phyloP scores from a whole-genome alignment of 1,140 invertebrate genomes.

The Drosophila rufa region DNA sequence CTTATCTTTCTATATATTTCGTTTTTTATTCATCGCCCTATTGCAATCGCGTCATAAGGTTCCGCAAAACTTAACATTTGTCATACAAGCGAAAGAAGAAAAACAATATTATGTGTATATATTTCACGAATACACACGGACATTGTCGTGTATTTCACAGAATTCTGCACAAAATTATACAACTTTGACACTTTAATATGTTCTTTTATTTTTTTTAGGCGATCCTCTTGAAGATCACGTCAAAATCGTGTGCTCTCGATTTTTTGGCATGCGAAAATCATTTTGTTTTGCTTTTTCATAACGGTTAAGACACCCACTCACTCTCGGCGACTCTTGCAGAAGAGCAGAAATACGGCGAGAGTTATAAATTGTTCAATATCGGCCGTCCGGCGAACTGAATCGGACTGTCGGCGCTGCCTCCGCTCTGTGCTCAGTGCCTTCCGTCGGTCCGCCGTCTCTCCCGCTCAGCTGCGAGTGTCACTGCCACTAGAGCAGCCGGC shows the following conservation, averaged over 20 bases:
- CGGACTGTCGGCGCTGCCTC: slow-evolving; percentile 40
- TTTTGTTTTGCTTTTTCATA: slow-evolving; percentile 44
- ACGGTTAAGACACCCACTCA: slow-evolving; percentile 55
- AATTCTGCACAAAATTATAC: slow-evolving; percentile 58
- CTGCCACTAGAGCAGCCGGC: slow-evolving; percentile 69
- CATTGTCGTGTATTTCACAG: slow-evolving; percentile 39
- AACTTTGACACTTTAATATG: slow-evolving; percentile 46
- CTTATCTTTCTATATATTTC: slow-evolving; percentile 66
- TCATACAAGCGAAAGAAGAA: slow-evolving; percentile 40
- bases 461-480: slow-evolving; percentile 66
- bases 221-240: slow-evolving; percentile 66
- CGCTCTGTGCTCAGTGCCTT: slow-evolving; percentile 31
- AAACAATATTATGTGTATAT: slow-evolving; percentile 32
- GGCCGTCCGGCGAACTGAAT: slow-evolving; percentile 58
- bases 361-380: slow-evolving; percentile 63
- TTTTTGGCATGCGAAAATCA: slow-evolving; percentile 55
- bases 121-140: slow-evolving; percentile 27
- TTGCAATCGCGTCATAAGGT: slow-evolving; percentile 59
- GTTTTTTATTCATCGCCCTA: slow-evolving; percentile 25
- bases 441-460: slow-evolving; percentile 18
- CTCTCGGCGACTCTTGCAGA: slow-evolving; percentile 15
- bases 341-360: slow-evolving; percentile 34
- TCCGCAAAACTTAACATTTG: slow-evolving; percentile 57
- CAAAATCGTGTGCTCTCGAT: slow-evolving; percentile 60
- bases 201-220: slow-evolving; percentile 48